Conservation (phyloP, 2,113 vertebrate species). For the Oxyura jamaicensis region DNA sequence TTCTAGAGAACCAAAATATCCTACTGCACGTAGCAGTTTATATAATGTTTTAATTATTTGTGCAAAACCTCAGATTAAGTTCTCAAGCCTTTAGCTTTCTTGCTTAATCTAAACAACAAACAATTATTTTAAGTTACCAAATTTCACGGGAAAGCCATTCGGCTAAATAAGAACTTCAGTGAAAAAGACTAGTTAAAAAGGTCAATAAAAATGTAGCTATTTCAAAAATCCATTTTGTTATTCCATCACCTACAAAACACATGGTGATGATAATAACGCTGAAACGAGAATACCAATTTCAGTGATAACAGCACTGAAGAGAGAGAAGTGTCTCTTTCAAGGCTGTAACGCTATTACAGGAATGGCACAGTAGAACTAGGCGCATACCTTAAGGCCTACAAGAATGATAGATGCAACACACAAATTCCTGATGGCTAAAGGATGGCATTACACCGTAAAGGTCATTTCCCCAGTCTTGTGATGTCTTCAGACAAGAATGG, state of each 20-base stretch:
- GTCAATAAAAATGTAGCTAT: background rate
- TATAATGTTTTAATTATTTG: background rate
- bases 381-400: conserved; percentile 14
- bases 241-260: background rate
- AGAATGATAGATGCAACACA: conserved; percentile 23
- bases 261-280: background rate
- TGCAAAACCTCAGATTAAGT: background rate
- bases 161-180: background rate
- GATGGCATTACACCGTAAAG: conserved; percentile 47
- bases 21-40: background rate
- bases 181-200: background rate
- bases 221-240: background rate
- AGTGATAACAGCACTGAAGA: background rate
- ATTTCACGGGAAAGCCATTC: background rate
- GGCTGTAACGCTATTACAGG: conserved; percentile 41
- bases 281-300: background rate
- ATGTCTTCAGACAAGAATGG: conserved; percentile 15
- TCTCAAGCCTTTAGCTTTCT: background rate
- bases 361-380: background rate
- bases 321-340: conserved; percentile 23
- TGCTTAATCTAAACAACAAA: background rate
- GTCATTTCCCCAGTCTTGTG: conserved; percentile 43
- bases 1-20: background rate
- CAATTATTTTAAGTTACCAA: background rate
- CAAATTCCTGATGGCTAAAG: conserved; percentile 47